These are phyloP conservation scores for Charaxes varanes DNA, from an alignment of 1,140 invertebrate genomes.

Conservation along the genomic window DNA sequence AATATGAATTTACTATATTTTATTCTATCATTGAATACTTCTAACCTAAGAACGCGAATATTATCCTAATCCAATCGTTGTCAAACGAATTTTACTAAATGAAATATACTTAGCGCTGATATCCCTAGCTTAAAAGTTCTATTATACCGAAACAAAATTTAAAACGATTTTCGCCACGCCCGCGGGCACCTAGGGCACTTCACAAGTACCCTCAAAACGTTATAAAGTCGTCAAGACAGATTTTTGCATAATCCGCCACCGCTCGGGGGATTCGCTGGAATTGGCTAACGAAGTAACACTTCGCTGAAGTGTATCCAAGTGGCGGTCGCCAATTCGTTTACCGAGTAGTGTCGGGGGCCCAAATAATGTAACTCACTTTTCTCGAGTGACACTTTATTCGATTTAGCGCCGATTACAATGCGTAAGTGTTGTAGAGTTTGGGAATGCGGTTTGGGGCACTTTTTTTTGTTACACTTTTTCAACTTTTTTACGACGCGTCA, in stretches of 20 bases:
- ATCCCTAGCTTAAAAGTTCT: too few relatives aligned
- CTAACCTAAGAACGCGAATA: too few relatives aligned
- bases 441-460: conserved; percentile 27
- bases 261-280: conserved; percentile 37
- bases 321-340: conserved; percentile 65
- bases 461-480: conserved; percentile 2
- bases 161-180: too few relatives aligned
- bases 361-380: conserved; percentile 54
- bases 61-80: too few relatives aligned
- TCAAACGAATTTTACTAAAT: too few relatives aligned
- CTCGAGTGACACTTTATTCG: conserved; percentile 58
- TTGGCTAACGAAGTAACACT: conserved; percentile 66
- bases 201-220: conserved; percentile 11
- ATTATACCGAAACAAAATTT: too few relatives aligned
- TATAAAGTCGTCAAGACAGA: conserved; percentile 12
- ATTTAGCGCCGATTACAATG: conserved; percentile 62
- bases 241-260: conserved; percentile 25
- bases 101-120: too few relatives aligned
- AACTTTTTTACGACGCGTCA: conserved; percentile 16
- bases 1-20: too few relatives aligned
- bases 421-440: conserved; percentile 43
- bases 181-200: too few relatives aligned
- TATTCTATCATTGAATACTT: too few relatives aligned
- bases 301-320: conserved; percentile 50
- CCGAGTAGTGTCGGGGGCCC: conserved; percentile 52